Evolutionary conservation across 1,140 invertebrate genomes (phyloP).

Genomic region (Plectrocnemia conspersa): DNA sequence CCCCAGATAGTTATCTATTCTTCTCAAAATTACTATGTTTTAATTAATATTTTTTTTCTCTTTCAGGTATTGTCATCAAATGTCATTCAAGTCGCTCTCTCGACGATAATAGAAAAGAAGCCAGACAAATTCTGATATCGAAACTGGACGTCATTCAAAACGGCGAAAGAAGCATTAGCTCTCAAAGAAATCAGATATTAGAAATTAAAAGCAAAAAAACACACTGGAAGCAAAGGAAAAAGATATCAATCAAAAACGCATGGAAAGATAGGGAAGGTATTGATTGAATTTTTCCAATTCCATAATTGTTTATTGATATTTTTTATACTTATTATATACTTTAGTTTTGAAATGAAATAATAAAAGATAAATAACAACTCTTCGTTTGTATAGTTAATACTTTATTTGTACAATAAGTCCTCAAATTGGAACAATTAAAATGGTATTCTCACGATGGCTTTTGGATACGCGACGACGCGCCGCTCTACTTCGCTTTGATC

Average conservation of each 20-base stretch:
- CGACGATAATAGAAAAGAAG: conserved; percentile 68
- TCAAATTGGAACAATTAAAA: conserved; percentile 29
- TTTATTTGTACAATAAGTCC: conserved; percentile 35
- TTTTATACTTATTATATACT: not conserved
- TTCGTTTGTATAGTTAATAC: conserved; percentile 32
- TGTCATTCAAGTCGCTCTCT: conserved; percentile 74
- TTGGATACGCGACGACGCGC: conserved; percentile 20
- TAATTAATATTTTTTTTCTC: not conserved
- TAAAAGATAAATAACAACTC: not conserved
- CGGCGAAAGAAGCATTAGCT: conserved; percentile 63
- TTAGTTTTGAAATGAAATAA: not conserved
- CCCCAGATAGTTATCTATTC: too few relatives aligned
- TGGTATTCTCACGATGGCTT: conserved; percentile 28
- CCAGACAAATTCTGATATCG: conserved; percentile 60
- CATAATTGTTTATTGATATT: not conserved
- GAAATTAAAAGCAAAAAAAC: conserved; percentile 47
- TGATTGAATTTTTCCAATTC: conserved; percentile 13
- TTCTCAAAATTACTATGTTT: conserved; percentile 10
- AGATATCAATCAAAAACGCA: conserved; percentile 50
- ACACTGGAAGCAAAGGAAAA: conserved; percentile 53
- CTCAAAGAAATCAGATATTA: conserved; percentile 57
- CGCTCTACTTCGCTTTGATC: not conserved
- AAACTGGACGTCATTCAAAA: conserved; percentile 72
- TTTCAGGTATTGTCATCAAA: conserved; percentile 67
- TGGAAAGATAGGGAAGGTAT: conserved; percentile 53